These are phyloP conservation scores for Conger conger DNA, from an alignment of 2,113 vertebrate species.

Conservation along the genomic window DNA sequence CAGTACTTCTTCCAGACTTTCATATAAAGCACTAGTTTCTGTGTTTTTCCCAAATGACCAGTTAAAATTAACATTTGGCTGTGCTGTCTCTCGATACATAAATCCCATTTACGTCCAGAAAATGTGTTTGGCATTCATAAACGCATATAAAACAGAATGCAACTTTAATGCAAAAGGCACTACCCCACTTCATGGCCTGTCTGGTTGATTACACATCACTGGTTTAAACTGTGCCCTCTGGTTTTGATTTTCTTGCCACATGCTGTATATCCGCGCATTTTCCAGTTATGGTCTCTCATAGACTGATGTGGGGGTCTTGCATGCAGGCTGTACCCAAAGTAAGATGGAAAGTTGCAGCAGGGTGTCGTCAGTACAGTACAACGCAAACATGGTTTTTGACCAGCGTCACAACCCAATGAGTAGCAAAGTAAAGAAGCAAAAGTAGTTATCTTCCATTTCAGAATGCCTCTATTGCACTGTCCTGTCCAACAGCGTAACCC, in stretches of 20 bases:
- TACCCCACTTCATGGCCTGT: neutral
- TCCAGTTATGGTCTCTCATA: neutral
- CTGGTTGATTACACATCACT: conserved; percentile 6
- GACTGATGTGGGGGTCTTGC: no score
- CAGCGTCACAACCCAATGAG: neutral
- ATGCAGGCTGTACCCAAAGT: neutral
- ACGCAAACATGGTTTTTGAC: neutral
- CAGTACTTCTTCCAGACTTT: neutral
- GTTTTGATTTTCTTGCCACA: neutral
- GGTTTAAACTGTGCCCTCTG: neutral
- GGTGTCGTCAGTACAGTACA: neutral
- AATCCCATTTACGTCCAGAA: neutral
- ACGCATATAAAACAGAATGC: neutral
- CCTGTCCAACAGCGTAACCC: neutral
- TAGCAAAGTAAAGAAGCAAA: neutral
- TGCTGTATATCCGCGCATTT: conserved; percentile 1
- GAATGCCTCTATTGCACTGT: neutral
- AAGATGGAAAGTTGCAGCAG: neutral
- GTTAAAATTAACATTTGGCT: neutral
- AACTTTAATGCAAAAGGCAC: neutral
- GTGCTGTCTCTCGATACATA: neutral
- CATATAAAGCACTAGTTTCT: neutral
- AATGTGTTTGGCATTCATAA: neutral
- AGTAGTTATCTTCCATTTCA: neutral
- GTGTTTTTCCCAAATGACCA: neutral